Evolutionary conservation across 2,113 vertebrate species (phyloP).

Genomic region (Oxygymnocypris stewartii): DNA sequence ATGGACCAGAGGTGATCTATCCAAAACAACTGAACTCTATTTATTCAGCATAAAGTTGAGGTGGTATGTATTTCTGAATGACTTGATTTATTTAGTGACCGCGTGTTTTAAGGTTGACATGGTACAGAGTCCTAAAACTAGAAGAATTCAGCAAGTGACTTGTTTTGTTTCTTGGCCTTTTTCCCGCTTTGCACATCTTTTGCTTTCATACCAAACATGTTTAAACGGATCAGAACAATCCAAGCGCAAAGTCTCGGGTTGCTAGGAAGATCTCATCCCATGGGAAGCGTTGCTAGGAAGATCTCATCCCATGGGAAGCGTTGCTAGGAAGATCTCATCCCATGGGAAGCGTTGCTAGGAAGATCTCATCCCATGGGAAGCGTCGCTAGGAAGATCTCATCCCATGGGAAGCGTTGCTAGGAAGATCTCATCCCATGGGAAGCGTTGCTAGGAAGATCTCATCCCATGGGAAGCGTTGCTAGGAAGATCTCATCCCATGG

Average conservation of each 20-base stretch:
- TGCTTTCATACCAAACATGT: conserved; percentile 55
- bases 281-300: not conserved
- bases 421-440: not conserved
- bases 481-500: not conserved
- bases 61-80: conserved; percentile 50
- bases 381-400: not conserved
- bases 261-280: no score
- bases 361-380: not conserved
- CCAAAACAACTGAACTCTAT: conserved; percentile 60
- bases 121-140: conserved; percentile 43
- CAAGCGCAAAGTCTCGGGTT: conserved; percentile 38
- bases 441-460: not conserved
- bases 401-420: not conserved
- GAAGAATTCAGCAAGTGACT: conserved; percentile 5
- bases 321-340: no score
- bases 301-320: no score
- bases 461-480: not conserved
- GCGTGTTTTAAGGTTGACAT: conserved; percentile 29
- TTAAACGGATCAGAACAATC: conserved; percentile 32
- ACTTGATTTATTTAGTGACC: conserved; percentile 48
- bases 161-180: conserved; percentile 20
- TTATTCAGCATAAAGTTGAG: conserved; percentile 67
- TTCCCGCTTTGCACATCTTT: conserved; percentile 41
- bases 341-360: not conserved
- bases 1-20: conserved; percentile 42